These are phyloP conservation scores for Aradus depressus DNA, from an alignment of 2,888 invertebrate species.

Conservation along the genomic window DNA sequence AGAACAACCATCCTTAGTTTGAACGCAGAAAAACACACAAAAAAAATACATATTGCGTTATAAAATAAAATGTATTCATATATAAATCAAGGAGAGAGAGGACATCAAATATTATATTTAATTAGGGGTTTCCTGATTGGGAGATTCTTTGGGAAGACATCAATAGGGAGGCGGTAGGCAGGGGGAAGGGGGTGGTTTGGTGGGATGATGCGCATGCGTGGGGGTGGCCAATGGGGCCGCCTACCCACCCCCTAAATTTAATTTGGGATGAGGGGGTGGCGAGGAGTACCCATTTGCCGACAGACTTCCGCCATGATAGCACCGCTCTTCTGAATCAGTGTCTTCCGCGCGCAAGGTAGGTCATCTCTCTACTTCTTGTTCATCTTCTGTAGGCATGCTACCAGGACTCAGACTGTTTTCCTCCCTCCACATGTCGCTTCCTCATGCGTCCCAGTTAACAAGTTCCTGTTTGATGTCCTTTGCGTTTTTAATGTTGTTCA, in stretches of 20 bases:
- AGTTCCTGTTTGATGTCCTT: too few species aligned
- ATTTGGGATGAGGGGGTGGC: constrained; percentile 9
- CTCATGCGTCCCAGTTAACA: too few species aligned
- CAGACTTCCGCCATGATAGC: constrained; percentile 17
- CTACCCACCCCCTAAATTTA: constrained; percentile 12
- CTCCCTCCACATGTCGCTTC: too few species aligned
- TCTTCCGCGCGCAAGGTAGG: constrained; percentile 11
- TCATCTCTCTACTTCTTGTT: neutral
- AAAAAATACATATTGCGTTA: too few species aligned
- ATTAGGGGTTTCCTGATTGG: constrained; percentile 5
- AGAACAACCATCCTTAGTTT: too few species aligned
- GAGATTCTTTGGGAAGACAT: constrained; percentile 13
- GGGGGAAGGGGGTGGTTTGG: constrained; percentile 5
- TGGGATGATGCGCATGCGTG: neutral
- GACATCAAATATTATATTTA: too few species aligned
- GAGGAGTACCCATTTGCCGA: constrained; percentile 13
- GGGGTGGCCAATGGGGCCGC: neutral
- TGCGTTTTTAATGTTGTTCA: too few species aligned
- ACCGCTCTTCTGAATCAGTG: neutral
- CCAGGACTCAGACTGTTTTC: too few species aligned
- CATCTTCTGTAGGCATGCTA: too few species aligned
- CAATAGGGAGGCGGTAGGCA: constrained; percentile 11
- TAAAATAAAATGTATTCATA: too few species aligned
- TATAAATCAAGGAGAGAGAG: too few species aligned
- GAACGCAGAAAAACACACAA: too few species aligned